Conservation (phyloP, 2,113 vertebrate genomes). For the Clinocottus analis region DNA sequence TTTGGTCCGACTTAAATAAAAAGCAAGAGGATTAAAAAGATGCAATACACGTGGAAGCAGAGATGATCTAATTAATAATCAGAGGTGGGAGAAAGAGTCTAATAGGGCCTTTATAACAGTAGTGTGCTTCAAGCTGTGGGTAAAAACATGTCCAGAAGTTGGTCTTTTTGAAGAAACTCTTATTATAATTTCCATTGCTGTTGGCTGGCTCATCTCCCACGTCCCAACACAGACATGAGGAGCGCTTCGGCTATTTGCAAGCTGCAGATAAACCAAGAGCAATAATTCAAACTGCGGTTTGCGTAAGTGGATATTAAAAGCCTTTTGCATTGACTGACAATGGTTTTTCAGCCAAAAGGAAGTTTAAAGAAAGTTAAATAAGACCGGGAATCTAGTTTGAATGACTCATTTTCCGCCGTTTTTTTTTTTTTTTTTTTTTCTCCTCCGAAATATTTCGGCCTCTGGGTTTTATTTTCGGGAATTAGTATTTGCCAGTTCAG, state of each 20-base stretch:
- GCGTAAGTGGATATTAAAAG: slow-evolving; percentile 63
- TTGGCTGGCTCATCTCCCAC: slow-evolving; percentile 37
- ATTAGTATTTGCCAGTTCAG: slow-evolving; percentile 48
- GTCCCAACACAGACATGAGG: slow-evolving; percentile 6
- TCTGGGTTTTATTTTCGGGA: slow-evolving; percentile 42
- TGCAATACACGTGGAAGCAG: background rate
- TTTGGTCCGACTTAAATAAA: background rate
- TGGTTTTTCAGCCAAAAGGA: slow-evolving; percentile 34
- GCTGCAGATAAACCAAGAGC: slow-evolving; percentile 66
- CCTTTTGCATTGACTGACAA: slow-evolving; percentile 62
- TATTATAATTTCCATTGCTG: background rate
- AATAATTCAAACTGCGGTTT: slow-evolving; percentile 67
- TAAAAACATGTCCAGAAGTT: background rate
- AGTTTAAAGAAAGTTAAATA: slow-evolving; percentile 15
- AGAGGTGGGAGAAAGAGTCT: background rate
- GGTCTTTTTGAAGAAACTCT: background rate
- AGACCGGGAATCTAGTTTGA: slow-evolving; percentile 45
- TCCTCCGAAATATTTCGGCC: slow-evolving; percentile 28
- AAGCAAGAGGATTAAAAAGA: background rate
- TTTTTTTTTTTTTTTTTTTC: too few species aligned
- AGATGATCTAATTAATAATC: slow-evolving; percentile 12
- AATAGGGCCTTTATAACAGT: background rate
- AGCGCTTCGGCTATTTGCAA: slow-evolving; percentile 56
- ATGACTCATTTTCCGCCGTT: slow-evolving; percentile 16
- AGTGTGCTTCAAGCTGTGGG: background rate